Conservation (phyloP, 2,113 vertebrate species). For the Tychaedon coryphoeus region DNA sequence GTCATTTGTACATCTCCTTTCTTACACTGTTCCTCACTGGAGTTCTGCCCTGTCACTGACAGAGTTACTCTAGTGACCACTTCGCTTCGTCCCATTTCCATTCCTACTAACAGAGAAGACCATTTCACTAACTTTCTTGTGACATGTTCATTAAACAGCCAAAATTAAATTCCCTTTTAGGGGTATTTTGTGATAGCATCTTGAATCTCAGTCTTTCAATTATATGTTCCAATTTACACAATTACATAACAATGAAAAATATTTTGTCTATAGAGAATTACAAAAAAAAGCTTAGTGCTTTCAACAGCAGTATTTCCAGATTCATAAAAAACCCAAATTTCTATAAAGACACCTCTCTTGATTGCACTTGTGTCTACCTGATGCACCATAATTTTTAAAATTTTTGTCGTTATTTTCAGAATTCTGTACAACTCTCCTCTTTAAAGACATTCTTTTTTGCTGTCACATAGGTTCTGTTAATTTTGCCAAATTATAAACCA, state of each 20-base stretch:
- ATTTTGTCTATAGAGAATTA: neutral
- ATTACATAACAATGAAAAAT: neutral
- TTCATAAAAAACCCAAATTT: neutral
- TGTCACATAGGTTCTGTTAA: neutral
- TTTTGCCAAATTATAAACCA: neutral
- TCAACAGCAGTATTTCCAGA: neutral
- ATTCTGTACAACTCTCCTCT: neutral
- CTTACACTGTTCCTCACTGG: neutral
- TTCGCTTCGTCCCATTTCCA: neutral
- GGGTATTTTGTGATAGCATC: neutral
- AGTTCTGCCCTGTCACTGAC: neutral
- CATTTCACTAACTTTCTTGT: neutral
- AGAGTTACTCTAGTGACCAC: fast-evolving
- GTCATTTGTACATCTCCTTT: neutral
- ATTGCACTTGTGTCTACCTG: neutral
- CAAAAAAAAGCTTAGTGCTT: neutral
- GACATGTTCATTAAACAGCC: neutral
- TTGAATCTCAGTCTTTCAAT: neutral
- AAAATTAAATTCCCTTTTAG: neutral
- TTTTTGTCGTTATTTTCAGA: neutral
- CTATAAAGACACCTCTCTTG: neutral
- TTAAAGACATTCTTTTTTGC: neutral
- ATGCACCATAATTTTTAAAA: neutral
- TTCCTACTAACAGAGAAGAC: neutral
- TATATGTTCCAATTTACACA: neutral